Evolutionary conservation across 2,797 vertebrate species (phyloP).

Genomic region (Anabacerthia variegaticeps): DNA sequence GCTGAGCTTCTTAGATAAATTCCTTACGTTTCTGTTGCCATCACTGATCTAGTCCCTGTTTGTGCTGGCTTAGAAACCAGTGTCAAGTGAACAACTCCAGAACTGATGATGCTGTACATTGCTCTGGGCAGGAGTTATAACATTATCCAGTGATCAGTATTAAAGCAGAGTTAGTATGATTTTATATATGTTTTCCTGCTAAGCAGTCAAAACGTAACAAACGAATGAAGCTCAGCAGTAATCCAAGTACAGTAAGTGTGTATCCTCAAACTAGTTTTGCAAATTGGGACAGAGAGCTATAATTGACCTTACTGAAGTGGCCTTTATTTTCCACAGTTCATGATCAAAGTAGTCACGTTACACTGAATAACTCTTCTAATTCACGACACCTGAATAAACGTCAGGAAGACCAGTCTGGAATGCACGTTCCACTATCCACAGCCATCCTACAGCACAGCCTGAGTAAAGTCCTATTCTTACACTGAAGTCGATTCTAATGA

Average conservation of each 20-base stretch:
- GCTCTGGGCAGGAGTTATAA: background rate
- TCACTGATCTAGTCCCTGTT: background rate
- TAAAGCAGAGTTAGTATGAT: background rate
- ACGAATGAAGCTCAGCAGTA: background rate
- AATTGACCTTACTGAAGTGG: background rate
- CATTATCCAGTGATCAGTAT: background rate
- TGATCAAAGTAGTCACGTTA: constrained; percentile 5
- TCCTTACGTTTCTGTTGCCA: background rate
- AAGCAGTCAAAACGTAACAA: background rate
- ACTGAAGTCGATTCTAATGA: background rate
- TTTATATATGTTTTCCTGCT: background rate
- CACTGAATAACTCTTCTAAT: background rate
- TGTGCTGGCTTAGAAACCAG: background rate
- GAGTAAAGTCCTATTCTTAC: background rate
- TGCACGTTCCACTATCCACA: background rate
- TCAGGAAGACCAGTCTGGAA: background rate
- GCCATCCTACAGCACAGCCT: background rate
- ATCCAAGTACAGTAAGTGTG: background rate
- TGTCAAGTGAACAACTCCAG: background rate
- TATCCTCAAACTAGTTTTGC: background rate
- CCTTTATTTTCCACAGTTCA: background rate
- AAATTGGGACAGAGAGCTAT: background rate
- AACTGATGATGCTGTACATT: background rate
- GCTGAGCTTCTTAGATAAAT: background rate
- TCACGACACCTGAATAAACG: background rate